Base-by-base conservation (phyloP, 2,888 invertebrate genomes). In the Argyresthia goedartella region DNA sequence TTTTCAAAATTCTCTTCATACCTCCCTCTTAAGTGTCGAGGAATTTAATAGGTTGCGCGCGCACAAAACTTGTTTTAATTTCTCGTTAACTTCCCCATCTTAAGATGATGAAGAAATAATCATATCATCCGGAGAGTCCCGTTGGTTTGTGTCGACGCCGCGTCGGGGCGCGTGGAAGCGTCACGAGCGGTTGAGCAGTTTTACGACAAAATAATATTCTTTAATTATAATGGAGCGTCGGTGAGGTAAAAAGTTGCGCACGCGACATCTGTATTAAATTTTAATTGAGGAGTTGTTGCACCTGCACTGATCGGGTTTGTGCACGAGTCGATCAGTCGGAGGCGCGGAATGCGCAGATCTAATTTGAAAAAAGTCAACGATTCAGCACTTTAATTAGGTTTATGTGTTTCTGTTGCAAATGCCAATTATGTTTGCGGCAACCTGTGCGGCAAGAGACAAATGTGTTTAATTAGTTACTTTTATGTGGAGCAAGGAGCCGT, bases 191-290 rank as follows among this genome's bases (percentile, higher is more conserved):
- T 56, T 36, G 44, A 16, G 14, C 13, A 42, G 62, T 75, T 81
- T 84, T 82, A 84, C 78, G 81, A 77, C 77, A 78, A 81, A 81
- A 81, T 84, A 81, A 81, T 81, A 79, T 77, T 76, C 77, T 77
- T 82, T 81, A 82, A 84, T 85, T 82, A 81, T 81, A 81, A 78
- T 78, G 80, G 72, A 75, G 76, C 75, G 73, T 76, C 69, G 71
- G 25, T 66, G 64, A 67, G 68, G 74, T 75, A 80, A 81, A 79
- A 81, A 72, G 71, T 76, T 69, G 70, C 73, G 73, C 81, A 81
- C 80, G 78, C 81, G 85, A 85, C 81, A 80, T 77, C 81, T 85
- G 81, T 81, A 81, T 85, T 81, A 81, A 84, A 80, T 73, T 81
- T 82, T 79, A 84, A 85, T 84, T 79, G 74, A 78, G 76, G 68